A percentile compares a stretch with the other conserved stretches of the same genome.
Conservation (phyloP, 2,113 vertebrate genomes). For the Craseonycteris thonglongyai region DNA sequence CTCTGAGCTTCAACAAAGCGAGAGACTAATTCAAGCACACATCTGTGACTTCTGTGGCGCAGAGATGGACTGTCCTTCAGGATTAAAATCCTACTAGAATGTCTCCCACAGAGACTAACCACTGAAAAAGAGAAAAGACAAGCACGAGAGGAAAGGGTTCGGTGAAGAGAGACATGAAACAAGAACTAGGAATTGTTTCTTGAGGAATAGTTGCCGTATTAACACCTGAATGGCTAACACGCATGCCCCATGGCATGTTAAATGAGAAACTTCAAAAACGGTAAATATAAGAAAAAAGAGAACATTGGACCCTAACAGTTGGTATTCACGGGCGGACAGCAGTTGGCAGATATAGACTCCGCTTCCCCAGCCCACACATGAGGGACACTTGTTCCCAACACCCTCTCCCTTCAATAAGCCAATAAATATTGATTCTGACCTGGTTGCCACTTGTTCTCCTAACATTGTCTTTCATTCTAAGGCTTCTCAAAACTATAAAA, state of each 20-base stretch:
- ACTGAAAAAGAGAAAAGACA: conserved; percentile 34
- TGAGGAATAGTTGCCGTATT: conserved; percentile 46
- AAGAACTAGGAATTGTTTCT: conserved; percentile 36
- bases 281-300: conserved; percentile 67
- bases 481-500: conserved; percentile 64
- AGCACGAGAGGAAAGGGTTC: neutral
- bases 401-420: conserved; percentile 66
- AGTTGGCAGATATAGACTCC: conserved; percentile 50
- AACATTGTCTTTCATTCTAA: conserved; percentile 64
- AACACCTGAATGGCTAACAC: conserved; percentile 50
- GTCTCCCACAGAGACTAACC: conserved; percentile 43
- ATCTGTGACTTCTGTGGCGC: neutral
- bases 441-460: conserved; percentile 56
- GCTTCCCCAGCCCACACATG: conserved; percentile 39
- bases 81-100: conserved; percentile 47
- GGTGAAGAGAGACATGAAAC: neutral
- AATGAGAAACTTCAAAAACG: conserved; percentile 67
- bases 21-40: neutral
- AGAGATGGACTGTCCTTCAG: neutral
- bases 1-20: neutral
- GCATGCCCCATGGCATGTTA: neutral
- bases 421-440: conserved; percentile 77
- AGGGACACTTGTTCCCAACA: conserved; percentile 27
- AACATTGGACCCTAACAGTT: conserved; percentile 57
- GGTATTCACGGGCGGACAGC: conserved; percentile 53